Percentiles rank a stretch among this genome's conserved stretches.
These are phyloP conservation scores for Galerucella pusilla DNA, from an alignment of 2,888 invertebrate species.

Conservation along the genomic window DNA sequence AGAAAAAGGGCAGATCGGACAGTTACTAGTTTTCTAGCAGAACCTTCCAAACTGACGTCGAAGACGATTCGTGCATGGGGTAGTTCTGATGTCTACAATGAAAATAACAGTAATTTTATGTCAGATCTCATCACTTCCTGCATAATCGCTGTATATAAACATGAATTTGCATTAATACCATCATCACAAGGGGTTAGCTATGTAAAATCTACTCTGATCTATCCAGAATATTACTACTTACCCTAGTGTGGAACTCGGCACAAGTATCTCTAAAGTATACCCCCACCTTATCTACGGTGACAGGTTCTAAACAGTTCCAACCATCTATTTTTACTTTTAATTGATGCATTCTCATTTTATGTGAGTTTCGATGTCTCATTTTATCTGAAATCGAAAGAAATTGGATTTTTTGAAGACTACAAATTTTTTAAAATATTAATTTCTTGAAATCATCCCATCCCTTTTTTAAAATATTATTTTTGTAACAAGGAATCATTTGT, in stretches of 20 bases:
- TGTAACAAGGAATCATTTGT: too few relatives aligned
- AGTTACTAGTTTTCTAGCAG: conserved; percentile 92
- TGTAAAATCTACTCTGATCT: too few relatives aligned
- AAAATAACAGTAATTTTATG: not conserved
- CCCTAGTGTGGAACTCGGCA: conserved; percentile 61
- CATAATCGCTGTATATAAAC: too few relatives aligned
- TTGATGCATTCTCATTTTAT: conserved; percentile 85
- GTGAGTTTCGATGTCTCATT: conserved; percentile 78
- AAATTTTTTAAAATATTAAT: too few relatives aligned
- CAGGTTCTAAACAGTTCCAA: conserved; percentile 87
- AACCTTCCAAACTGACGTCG: conserved; percentile 91
- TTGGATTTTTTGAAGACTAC: not conserved
- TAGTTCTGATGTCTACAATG: conserved; percentile 51
- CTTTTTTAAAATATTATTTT: too few relatives aligned
- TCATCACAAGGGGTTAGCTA: too few relatives aligned
- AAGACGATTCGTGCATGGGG: conserved; percentile 85
- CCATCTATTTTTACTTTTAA: conserved; percentile 90
- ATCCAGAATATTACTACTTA: conserved; percentile 43
- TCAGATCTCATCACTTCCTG: too few relatives aligned
- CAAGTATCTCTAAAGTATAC: conserved; percentile 85
- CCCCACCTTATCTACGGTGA: conserved; percentile 96
- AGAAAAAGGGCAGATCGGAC: conserved; percentile 90
- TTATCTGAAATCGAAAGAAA: conserved; percentile 64
- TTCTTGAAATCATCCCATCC: too few relatives aligned
- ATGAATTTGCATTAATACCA: too few relatives aligned